Evolutionary conservation across 2,888 invertebrate genomes (phyloP).

Genomic region (Torymus texanus): DNA sequence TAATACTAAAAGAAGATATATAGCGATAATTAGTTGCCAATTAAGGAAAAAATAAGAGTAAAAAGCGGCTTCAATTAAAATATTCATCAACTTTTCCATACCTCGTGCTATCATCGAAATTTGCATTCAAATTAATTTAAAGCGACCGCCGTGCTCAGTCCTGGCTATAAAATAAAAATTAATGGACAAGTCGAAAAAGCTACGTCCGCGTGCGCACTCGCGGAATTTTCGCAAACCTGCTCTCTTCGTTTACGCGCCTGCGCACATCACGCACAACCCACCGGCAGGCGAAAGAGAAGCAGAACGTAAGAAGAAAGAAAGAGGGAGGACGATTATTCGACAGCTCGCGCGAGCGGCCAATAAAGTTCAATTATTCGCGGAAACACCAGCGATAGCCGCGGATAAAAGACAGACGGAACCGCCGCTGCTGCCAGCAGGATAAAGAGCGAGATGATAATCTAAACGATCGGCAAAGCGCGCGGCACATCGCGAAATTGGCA

Average conservation of each 20-base stretch:
- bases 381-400: constrained; percentile 54
- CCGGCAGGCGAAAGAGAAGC: neutral
- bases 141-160: neutral
- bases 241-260: neutral
- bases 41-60: neutral
- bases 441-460: constrained; percentile 70
- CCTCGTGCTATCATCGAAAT: neutral
- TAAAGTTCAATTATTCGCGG: constrained; percentile 66
- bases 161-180: constrained; percentile 17
- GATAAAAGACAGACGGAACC: constrained; percentile 53
- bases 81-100: neutral
- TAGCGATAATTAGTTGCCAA: constrained; percentile 8
- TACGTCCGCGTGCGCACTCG: neutral
- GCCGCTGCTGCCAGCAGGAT: neutral
- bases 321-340: neutral
- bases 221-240: neutral
- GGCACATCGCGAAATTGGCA: constrained; percentile 70
- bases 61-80: constrained; percentile 12
- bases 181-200: neutral
- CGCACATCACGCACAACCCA: constrained; percentile 23
- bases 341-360: constrained; percentile 50
- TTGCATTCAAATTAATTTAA: constrained; percentile 53
- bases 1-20: neutral
- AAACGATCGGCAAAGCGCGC: constrained; percentile 73
- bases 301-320: neutral